phyloP scores from a whole-genome alignment of 2,113 vertebrate species.

The Abramis brama region DNA sequence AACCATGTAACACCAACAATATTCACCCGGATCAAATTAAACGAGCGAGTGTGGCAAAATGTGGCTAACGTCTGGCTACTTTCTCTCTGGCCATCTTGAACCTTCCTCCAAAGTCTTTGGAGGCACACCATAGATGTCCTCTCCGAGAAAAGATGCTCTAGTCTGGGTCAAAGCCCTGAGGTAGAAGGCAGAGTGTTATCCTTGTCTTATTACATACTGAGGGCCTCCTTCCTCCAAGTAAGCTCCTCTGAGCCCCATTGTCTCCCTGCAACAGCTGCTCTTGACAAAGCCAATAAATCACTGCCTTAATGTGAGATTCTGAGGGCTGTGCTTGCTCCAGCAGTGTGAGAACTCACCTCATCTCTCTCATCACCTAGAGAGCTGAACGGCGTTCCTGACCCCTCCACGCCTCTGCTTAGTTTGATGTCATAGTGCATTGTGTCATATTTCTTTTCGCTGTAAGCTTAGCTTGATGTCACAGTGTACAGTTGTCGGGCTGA shows the following conservation, averaged over 20 bases:
- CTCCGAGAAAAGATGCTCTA: neutral
- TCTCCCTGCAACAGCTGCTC: conserved; percentile 57
- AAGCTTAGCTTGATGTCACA: conserved; percentile 17
- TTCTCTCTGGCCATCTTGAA: neutral
- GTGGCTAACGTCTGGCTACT: neutral
- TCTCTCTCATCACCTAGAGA: conserved; percentile 11
- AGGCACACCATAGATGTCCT: neutral
- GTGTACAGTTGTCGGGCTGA: conserved; percentile 7
- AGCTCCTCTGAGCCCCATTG: conserved; percentile 44
- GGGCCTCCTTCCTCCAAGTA: conserved; percentile 25
- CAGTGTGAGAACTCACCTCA: conserved; percentile 24
- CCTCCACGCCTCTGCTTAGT: neutral
- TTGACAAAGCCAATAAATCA: conserved; percentile 60
- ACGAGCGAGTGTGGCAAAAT: too few species aligned
- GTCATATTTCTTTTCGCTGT: conserved; percentile 9
- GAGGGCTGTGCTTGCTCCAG: conserved; percentile 6
- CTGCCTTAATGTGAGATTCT: conserved; percentile 16
- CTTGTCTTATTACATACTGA: conserved; percentile 25
- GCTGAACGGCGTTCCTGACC: neutral
- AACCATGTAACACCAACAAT: too few species aligned
- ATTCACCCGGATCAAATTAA: too few species aligned
- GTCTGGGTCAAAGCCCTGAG: conserved; percentile 1
- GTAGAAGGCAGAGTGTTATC: conserved; percentile 8
- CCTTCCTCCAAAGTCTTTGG: neutral
- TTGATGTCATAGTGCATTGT: neutral